These are phyloP conservation scores for Dipodomys stephensi DNA, from an alignment of 2,113 vertebrate species.

Conservation along the genomic window DNA sequence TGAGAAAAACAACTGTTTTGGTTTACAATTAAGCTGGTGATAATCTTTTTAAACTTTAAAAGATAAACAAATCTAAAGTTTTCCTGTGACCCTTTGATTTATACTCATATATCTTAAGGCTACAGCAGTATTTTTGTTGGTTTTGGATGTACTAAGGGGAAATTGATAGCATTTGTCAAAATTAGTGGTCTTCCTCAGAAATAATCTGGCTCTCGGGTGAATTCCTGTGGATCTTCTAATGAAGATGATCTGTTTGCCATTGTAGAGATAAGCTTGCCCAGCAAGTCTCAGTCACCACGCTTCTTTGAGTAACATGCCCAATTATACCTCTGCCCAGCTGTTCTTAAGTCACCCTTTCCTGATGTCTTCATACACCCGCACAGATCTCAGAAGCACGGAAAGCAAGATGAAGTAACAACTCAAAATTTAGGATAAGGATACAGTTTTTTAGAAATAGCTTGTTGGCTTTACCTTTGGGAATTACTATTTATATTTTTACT, in stretches of 20 bases:
- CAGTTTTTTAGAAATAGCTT: not conserved
- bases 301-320: no score
- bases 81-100: not conserved
- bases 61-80: slow-evolving; percentile 28
- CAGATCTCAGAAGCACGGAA: slow-evolving; percentile 1
- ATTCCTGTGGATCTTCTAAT: slow-evolving; percentile 22
- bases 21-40: slow-evolving; percentile 45
- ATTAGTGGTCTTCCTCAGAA: not conserved
- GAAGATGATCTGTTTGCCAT: not conserved
- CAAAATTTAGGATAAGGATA: not conserved
- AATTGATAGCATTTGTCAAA: not conserved
- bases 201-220: not conserved
- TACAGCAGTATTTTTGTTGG: slow-evolving; percentile 29
- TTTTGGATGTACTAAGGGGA: not conserved
- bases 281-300: not conserved
- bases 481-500: not conserved
- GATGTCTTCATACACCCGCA: not conserved
- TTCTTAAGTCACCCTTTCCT: not conserved
- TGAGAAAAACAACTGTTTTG: slow-evolving; percentile 31
- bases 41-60: not conserved
- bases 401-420: not conserved
- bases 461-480: not conserved
- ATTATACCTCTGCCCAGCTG: not conserved
- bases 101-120: slow-evolving; percentile 59
- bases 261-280: not conserved